A percentile compares a stretch with the other conserved stretches of the same genome.
phyloP scores from a whole-genome alignment of 2,888 invertebrate species.

The Drymonia ruficornis region DNA sequence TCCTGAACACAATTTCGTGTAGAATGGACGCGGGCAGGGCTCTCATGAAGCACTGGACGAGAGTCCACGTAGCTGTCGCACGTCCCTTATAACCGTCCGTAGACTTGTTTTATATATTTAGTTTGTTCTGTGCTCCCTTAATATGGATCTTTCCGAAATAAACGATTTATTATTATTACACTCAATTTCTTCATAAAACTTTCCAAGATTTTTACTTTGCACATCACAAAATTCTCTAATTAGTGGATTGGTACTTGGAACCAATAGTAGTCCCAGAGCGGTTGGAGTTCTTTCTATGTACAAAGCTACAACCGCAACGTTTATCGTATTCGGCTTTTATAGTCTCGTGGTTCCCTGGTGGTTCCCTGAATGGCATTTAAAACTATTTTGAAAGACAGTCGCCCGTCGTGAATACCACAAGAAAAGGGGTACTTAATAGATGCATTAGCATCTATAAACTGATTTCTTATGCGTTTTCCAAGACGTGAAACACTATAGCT shows the following conservation, averaged over 20 bases:
- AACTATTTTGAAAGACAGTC: not conserved
- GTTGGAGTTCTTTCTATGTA: not conserved
- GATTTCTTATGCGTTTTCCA: not conserved
- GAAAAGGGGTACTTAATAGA: not conserved
- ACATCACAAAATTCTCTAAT: no score
- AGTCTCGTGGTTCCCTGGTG: not conserved
- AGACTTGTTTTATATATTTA: no score
- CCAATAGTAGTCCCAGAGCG: not conserved
- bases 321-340: not conserved
- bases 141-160: no score
- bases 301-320: not conserved
- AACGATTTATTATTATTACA: no score
- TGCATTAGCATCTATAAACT: not conserved
- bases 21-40: no score
- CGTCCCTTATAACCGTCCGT: no score
- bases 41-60: no score
- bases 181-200: not conserved
- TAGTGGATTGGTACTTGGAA: no score
- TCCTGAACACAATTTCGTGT: no score
- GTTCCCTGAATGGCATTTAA: not conserved
- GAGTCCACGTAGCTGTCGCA: no score
- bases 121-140: no score
- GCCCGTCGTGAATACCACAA: not conserved
- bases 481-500: no score
- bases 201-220: not conserved